Evolutionary conservation across 2,797 vertebrate genomes (phyloP), one percentile per base, ranked within the genome.

Genomic region (Poeciliopsis infans): DNA sequence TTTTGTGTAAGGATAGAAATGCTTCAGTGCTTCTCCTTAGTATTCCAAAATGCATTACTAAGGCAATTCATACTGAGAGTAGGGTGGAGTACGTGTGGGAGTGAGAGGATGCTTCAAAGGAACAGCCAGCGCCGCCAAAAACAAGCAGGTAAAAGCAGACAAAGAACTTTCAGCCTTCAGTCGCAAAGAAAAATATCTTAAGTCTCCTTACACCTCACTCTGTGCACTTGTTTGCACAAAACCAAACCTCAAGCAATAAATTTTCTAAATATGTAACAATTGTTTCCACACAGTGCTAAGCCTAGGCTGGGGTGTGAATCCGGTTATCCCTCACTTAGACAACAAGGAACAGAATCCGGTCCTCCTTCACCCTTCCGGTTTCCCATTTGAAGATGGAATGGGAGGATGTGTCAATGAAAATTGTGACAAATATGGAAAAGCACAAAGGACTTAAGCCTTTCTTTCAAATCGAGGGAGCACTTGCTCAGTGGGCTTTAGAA

Each of bases 361-460:
- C 78, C 66, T 33, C 28, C 61, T 15, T 45, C 41, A 33, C 5
- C 16, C 47, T 64, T 69, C 77, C 59, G 49, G 76, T 78, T 83
- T 74, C 75, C 68, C 84, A 80, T 77, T 81, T 73, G 43, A 75
- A 76, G 81, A 84, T 81, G 57, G 84, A 87, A 77, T 66, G 55
- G 85, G 85, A 73, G 81, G 83, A 33, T 11, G 79, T 61, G 85
- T 82, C 75, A 74, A 84, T 82, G 83, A 76, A 83, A 82, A 86
- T 87, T 84, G 83, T 89, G 90, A 93, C 86, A 82, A 85, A 75
- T 78, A 88, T 85, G 81, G 85, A 70, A 80, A 89, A 87, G 86
- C 83, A 85, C 89, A 91, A 91, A 92, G 90, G 87, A 88, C 83
- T 81, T 81, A 75, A 91, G 87, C 80, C 78, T 86, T 87, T 90